These are phyloP conservation scores for Tupiocoris notatus DNA, from an alignment of 2,888 invertebrate genomes.

Conservation along the genomic window DNA sequence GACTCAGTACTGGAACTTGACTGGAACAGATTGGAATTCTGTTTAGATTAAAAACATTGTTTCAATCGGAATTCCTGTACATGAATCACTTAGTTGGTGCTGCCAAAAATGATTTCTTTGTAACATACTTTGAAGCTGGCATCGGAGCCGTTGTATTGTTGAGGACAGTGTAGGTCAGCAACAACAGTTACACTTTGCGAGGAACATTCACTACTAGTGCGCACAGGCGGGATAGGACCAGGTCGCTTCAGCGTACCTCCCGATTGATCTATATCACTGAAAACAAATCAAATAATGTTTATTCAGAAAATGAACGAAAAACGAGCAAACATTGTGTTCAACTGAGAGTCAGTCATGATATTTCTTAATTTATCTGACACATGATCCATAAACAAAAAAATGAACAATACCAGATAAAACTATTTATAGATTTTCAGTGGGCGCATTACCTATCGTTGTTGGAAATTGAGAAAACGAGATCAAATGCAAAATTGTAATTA, in stretches of 20 bases:
- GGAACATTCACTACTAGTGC: conserved; percentile 32
- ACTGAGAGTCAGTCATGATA: background rate
- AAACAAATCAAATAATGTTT: too few relatives aligned
- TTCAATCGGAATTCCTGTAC: too few relatives aligned
- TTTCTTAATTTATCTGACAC: background rate
- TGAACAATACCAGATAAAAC: background rate
- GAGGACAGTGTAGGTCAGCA: conserved; percentile 51
- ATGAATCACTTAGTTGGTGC: too few relatives aligned
- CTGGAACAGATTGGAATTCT: conserved; percentile 60
- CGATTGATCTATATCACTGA: conserved; percentile 44
- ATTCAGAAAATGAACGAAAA: background rate
- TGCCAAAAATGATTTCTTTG: too few relatives aligned
- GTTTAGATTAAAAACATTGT: too few relatives aligned
- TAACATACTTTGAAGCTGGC: conserved; percentile 83
- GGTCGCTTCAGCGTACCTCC: conserved; percentile 63
- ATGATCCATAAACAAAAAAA: too few relatives aligned
- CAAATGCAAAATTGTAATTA: background rate
- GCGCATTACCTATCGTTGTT: background rate
- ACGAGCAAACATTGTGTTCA: too few relatives aligned
- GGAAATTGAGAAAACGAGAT: background rate
- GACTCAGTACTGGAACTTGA: conserved; percentile 95
- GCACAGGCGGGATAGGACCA: conserved; percentile 71
- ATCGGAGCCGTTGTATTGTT: conserved; percentile 66
- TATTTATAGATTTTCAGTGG: background rate
- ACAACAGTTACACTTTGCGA: conserved; percentile 50